Conservation (phyloP, 2,797 vertebrate genomes). For the Mastacembelus armatus region DNA sequence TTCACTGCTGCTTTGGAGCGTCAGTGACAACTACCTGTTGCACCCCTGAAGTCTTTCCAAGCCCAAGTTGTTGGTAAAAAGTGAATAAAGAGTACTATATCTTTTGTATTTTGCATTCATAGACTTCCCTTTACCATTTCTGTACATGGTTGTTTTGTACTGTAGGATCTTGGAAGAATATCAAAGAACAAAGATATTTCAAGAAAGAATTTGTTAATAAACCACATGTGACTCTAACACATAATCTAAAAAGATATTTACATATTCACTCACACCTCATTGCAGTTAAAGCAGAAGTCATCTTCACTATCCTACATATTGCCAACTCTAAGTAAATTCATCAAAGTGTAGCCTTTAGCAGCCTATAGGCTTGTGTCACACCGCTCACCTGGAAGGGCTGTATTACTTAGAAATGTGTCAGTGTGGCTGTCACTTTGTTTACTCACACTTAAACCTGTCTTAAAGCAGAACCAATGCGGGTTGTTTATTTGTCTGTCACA, state of each 20-base stretch:
- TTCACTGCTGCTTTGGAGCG: not conserved
- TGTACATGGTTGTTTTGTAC: not conserved
- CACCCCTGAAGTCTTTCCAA: not conserved
- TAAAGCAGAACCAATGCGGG: constrained; percentile 24
- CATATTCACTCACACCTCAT: not conserved
- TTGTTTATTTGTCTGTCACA: constrained; percentile 39
- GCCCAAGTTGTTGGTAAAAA: not conserved
- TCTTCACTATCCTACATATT: constrained; percentile 25
- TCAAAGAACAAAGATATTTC: not conserved
- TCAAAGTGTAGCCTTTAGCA: constrained; percentile 71
- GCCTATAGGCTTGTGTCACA: constrained; percentile 66
- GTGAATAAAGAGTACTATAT: not conserved
- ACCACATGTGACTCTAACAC: constrained; percentile 1
- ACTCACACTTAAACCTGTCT: constrained; percentile 41
- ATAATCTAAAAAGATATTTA: constrained; percentile 3
- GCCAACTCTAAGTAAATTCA: constrained; percentile 56
- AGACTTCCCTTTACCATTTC: not conserved
- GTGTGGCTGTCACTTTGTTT: constrained; percentile 67
- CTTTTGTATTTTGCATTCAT: not conserved
- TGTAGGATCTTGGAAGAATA: not conserved
- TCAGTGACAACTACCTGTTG: constrained; percentile 1
- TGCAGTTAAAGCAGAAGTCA: constrained; percentile 17
- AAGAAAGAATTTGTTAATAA: not conserved
- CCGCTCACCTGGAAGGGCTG: constrained; percentile 60
- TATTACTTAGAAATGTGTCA: constrained; percentile 56